Evolutionary conservation across 2,113 vertebrate species (phyloP).

Genomic region (Sebastes fasciatus): DNA sequence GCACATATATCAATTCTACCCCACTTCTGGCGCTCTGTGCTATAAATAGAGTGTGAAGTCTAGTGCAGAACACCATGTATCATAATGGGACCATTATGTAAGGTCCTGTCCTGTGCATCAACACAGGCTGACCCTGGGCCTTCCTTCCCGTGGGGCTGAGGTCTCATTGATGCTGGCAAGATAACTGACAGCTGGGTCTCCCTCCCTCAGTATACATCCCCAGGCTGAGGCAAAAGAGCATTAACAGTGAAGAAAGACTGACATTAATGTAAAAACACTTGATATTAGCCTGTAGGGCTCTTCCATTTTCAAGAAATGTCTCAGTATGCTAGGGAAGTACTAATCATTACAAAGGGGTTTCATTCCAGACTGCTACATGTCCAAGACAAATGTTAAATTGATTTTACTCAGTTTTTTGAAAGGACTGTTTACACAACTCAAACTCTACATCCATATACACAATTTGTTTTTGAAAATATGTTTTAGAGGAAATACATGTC

Average conservation of each 20-base stretch:
- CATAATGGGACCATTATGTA: slow-evolving; percentile 64
- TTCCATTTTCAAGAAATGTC: slow-evolving; percentile 16
- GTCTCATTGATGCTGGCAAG: neutral
- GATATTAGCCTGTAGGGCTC: neutral
- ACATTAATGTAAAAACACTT: slow-evolving; percentile 11
- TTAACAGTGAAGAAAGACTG: slow-evolving; percentile 12
- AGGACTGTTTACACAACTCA: neutral
- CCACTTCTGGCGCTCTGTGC: slow-evolving; percentile 36
- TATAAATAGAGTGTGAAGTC: slow-evolving; percentile 67
- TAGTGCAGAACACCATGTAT: slow-evolving; percentile 42
- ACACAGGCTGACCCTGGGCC: slow-evolving; percentile 23
- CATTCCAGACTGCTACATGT: neutral
- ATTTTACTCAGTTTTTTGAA: neutral
- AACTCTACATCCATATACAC: neutral
- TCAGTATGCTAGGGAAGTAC: neutral
- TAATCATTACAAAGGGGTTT: neutral
- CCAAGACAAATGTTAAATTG: neutral
- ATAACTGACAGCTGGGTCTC: slow-evolving; percentile 28
- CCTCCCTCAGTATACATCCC: neutral
- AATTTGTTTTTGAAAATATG: neutral
- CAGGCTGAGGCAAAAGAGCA: slow-evolving; percentile 17
- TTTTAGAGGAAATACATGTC: neutral
- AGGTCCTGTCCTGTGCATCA: slow-evolving; percentile 34
- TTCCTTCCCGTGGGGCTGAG: neutral
- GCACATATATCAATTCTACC: slow-evolving; percentile 50